Evolutionary conservation across 2,113 vertebrate genomes (phyloP), one percentile per base, ranked within the genome.

Genomic region (Ellobius talpinus): DNA sequence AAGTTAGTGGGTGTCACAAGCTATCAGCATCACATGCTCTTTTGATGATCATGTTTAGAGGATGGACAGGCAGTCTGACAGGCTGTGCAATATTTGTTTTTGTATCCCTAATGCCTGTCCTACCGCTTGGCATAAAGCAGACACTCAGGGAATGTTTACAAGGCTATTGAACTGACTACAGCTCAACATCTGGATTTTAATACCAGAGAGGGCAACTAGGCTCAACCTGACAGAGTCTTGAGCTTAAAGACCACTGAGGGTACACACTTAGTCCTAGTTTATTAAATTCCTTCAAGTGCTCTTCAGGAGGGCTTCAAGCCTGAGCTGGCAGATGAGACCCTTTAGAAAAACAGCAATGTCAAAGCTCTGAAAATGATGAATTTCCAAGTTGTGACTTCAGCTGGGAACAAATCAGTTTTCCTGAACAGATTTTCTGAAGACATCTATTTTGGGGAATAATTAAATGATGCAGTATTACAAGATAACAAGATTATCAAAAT

Each of bases 391-490:
- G 95, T 95, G 92, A 95, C 89, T 98, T 90, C 55, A 94, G 23
- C 36, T 98, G 87, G 52, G 58, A 96, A 87, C 50, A 95, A 96
- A 96, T 91, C 81, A 89, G 24, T 97, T 97, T 95, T 95, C 91
- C 76, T 90, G 89, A 96, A 85, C 92, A 97, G 87, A 97, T 96
- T 96, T 96, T 93, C 92, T 96, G 95, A 97, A 95, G 93, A 92
- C 90, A 86, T 95, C 96, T 98, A 97, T 97, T 97, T 97, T 93
- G 68, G 94, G 94, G 86, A 96, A 94, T 95, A 97, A 97, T 96
- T 97, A 96, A 97, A 96, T 96, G 98, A 97, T 76, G 77, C 65
- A 82, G 78, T 63, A 90, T 96, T 89, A 95, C 93, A 93, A 89
- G 91, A 97, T 96, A 97, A 96, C 76, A 76, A 92, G 61, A 96